These are phyloP conservation scores for Amorpha juglandis DNA, from an alignment of 2,888 invertebrate genomes.

Conservation along the genomic window DNA sequence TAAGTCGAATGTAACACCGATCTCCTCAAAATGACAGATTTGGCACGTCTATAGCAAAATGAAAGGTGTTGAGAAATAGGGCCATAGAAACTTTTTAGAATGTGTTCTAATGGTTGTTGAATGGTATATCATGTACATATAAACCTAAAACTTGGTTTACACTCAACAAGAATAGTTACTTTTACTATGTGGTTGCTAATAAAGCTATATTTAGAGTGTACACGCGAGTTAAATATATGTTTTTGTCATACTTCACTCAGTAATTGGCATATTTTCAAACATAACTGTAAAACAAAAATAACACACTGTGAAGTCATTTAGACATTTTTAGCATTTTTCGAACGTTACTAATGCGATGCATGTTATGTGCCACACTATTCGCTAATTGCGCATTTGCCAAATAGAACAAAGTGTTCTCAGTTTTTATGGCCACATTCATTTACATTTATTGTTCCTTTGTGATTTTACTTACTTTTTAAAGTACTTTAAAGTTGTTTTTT, in stretches of 20 bases:
- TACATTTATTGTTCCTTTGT: neutral
- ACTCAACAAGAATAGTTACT: neutral
- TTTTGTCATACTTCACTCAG: constrained; percentile 2
- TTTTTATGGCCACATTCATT: neutral
- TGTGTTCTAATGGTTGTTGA: no score
- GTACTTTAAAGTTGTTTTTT: neutral
- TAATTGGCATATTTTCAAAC: constrained; percentile 35
- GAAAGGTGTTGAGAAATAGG: neutral
- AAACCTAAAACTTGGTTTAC: no score
- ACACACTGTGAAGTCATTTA: constrained; percentile 13
- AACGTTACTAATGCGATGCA: neutral
- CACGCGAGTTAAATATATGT: neutral
- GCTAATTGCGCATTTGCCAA: constrained; percentile 9
- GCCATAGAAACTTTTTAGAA: neutral
- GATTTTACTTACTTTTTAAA: neutral
- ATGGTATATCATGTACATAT: no score
- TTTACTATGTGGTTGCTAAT: neutral
- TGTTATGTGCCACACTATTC: neutral
- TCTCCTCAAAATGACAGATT: neutral
- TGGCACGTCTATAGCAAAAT: neutral
- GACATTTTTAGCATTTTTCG: constrained; percentile 5
- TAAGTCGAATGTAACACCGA: neutral
- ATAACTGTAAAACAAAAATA: constrained; percentile 27
- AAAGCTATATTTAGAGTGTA: constrained; percentile 9
- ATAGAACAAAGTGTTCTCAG: constrained; percentile 3